Percentiles rank a stretch among this genome's conserved stretches.
Conservation (phyloP, 2,797 vertebrate species). For the Labroides dimidiatus region DNA sequence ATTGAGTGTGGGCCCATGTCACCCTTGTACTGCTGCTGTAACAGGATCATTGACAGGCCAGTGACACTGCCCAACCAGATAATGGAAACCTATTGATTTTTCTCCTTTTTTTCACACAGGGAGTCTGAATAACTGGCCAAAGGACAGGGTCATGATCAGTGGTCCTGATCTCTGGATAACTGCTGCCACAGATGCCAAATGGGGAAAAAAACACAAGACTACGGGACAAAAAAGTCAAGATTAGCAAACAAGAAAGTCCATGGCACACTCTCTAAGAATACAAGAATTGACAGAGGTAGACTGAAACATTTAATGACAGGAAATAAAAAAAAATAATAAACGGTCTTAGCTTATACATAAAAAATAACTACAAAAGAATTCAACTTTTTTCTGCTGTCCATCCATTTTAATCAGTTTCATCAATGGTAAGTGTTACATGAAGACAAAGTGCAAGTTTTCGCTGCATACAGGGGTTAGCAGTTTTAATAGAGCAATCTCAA, state of each 20-base stretch:
- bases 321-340: conserved; percentile 20
- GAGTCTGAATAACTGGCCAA: conserved; percentile 85
- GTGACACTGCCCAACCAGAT: conserved; percentile 96
- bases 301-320: neutral
- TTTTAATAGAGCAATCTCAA: conserved; percentile 84
- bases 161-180: conserved; percentile 70
- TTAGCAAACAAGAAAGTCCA: conserved; percentile 36
- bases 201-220: conserved; percentile 14
- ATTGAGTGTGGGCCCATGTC: conserved; percentile 88
- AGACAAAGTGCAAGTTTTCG: conserved; percentile 45
- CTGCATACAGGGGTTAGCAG: conserved; percentile 69
- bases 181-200: conserved; percentile 62
- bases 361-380: neutral
- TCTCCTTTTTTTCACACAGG: conserved; percentile 58
- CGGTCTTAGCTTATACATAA: neutral
- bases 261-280: conserved; percentile 21
- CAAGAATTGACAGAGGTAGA: conserved; percentile 2
- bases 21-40: conserved; percentile 83
- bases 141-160: conserved; percentile 79
- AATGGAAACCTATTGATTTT: conserved; percentile 99
- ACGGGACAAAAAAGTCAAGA: conserved; percentile 36
- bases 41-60: conserved; percentile 98
- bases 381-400: neutral
- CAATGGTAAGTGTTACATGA: conserved; percentile 40
- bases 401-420: conserved; percentile 37